These are phyloP conservation scores for Somateria mollissima DNA, from an alignment of 2,797 vertebrate species.

Conservation along the genomic window DNA sequence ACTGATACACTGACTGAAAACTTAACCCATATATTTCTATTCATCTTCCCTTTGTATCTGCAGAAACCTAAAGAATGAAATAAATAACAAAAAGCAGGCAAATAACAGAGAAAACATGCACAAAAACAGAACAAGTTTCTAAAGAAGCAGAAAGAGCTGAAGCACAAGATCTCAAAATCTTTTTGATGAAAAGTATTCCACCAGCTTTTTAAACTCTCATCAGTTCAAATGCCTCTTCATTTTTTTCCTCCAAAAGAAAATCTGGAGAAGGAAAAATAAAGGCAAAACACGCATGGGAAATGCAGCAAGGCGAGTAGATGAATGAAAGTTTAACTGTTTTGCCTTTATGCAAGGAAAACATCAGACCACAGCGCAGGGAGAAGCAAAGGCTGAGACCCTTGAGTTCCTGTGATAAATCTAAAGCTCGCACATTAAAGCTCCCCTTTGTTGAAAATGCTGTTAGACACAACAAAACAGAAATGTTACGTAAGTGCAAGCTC, in stretches of 20 bases:
- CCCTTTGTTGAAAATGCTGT: slow-evolving; percentile 74
- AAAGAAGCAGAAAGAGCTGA: neutral
- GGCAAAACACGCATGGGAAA: neutral
- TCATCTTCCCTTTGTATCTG: neutral
- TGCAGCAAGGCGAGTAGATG: slow-evolving; percentile 8
- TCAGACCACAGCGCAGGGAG: slow-evolving; percentile 44
- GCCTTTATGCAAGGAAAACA: slow-evolving; percentile 73
- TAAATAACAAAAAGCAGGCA: neutral
- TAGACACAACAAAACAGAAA: slow-evolving; percentile 80
- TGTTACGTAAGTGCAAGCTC: slow-evolving; percentile 76
- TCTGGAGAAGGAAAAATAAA: neutral
- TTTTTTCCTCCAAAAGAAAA: neutral
- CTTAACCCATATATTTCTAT: fast-evolving
- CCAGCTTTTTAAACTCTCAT: neutral
- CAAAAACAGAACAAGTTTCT: neutral
- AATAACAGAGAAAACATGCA: neutral
- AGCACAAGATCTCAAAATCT: neutral
- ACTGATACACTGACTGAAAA: neutral
- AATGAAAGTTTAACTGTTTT: slow-evolving; percentile 56
- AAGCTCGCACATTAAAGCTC: slow-evolving; percentile 72
- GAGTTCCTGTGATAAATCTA: slow-evolving; percentile 68
- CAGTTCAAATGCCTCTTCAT: neutral
- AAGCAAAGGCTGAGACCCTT: slow-evolving; percentile 70
- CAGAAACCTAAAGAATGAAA: neutral
- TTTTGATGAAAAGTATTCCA: neutral